Conservation (phyloP, 1,140 invertebrate genomes). For the Sitophilus oryzae region DNA sequence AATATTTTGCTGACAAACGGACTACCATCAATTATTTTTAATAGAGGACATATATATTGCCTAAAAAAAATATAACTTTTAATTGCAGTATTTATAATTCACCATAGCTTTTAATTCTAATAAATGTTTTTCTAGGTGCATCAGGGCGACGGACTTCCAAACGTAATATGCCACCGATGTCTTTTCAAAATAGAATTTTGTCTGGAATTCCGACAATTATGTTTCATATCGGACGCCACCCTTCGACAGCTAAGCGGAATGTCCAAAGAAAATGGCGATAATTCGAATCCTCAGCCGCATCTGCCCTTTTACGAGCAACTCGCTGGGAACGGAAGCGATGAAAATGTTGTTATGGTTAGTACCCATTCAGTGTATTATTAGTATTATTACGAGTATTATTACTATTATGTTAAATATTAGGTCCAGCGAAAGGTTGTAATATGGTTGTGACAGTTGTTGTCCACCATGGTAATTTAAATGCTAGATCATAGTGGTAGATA, state of each 20-base stretch:
- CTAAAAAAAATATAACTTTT: too few relatives aligned
- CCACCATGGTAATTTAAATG: too few relatives aligned
- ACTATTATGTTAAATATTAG: too few relatives aligned
- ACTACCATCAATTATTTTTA: too few relatives aligned
- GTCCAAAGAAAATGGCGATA: slow-evolving; percentile 29
- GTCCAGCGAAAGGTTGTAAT: too few relatives aligned
- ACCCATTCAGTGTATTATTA: background rate
- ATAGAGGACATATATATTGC: too few relatives aligned
- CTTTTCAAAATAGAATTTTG: slow-evolving; percentile 54
- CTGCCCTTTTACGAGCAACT: slow-evolving; percentile 31
- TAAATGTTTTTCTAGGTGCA: too few relatives aligned
- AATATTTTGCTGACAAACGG: too few relatives aligned
- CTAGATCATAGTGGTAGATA: too few relatives aligned
- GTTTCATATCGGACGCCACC: slow-evolving; percentile 51
- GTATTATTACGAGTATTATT: background rate
- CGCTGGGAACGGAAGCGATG: slow-evolving; percentile 38
- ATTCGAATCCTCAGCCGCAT: slow-evolving; percentile 12
- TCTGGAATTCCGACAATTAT: slow-evolving; percentile 51
- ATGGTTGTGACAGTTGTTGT: too few relatives aligned
- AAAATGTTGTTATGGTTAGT: slow-evolving; percentile 51
- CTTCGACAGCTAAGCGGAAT: slow-evolving; percentile 47
- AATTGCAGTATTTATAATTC: too few relatives aligned
- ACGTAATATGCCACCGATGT: slow-evolving; percentile 55
- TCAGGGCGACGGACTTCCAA: slow-evolving; percentile 53
- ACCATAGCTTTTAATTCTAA: too few relatives aligned